Evolutionary conservation across 2,888 invertebrate genomes (phyloP).

Genomic region (Protodeltote pygarga): DNA sequence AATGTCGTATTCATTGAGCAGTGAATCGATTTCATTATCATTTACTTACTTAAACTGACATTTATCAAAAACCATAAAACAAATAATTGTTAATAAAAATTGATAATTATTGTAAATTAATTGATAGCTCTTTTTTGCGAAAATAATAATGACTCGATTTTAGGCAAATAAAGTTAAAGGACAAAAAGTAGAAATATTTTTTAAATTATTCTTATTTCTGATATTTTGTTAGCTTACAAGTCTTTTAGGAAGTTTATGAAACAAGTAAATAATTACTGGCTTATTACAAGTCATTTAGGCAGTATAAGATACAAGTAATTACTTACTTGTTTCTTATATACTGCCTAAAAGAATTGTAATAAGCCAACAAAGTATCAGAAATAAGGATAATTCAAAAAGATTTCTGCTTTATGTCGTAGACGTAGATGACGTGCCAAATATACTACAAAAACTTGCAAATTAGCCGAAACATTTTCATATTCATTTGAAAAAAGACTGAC

Average conservation of each 20-base stretch:
- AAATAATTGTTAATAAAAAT: too few species aligned
- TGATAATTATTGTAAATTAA: constrained; percentile 36
- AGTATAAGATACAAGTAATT: too few species aligned
- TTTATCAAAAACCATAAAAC: constrained; percentile 33
- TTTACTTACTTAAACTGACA: constrained; percentile 23
- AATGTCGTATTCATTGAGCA: too few species aligned
- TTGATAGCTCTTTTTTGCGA: constrained; percentile 33
- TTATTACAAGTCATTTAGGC: too few species aligned
- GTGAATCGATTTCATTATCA: constrained; percentile 5
- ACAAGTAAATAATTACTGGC: too few species aligned
- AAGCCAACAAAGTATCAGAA: background rate
- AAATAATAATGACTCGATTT: too few species aligned
- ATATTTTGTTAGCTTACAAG: too few species aligned
- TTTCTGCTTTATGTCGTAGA: constrained; percentile 25
- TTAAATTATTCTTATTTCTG: too few species aligned
- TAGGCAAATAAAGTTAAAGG: too few species aligned
- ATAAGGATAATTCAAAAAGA: constrained; percentile 16
- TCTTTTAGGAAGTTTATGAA: too few species aligned
- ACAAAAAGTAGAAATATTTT: too few species aligned
- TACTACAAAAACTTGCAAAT: constrained; percentile 55
- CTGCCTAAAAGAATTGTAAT: constrained; percentile 1
- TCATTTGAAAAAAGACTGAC: constrained; percentile 47
- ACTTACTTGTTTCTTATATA: too few species aligned
- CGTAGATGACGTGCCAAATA: constrained; percentile 39
- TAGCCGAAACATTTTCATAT: constrained; percentile 53